phyloP scores from a whole-genome alignment of 2,797 vertebrate genomes.

The Rallus crepitans region DNA sequence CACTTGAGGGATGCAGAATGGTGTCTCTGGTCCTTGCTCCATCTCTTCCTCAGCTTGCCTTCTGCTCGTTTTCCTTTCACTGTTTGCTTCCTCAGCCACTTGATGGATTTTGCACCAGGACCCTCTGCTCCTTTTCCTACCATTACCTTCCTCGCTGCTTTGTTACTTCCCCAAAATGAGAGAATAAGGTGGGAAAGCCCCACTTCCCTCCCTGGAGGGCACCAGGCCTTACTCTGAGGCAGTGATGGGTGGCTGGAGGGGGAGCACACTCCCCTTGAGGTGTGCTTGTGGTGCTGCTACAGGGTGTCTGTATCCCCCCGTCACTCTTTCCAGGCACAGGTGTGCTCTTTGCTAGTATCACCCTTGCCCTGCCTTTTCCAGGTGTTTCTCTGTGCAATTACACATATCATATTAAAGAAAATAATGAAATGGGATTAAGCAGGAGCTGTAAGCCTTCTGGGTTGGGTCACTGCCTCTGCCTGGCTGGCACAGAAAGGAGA shows the following conservation, averaged over 20 bases:
- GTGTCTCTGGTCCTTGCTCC: neutral
- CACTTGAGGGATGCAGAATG: neutral
- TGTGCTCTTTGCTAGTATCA: neutral
- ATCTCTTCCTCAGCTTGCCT: neutral
- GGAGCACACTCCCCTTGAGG: neutral
- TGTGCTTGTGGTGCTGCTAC: neutral
- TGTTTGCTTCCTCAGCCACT: fast-evolving
- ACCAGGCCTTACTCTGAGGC: fast-evolving
- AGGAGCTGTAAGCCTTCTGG: neutral
- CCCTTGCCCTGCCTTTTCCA: neutral
- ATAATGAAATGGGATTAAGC: neutral
- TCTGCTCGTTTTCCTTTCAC: neutral
- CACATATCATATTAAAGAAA: neutral
- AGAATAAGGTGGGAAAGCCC: neutral
- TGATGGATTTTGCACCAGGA: neutral
- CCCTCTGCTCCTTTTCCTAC: neutral
- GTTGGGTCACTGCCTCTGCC: neutral
- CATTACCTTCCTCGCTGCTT: neutral
- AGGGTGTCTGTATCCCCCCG: neutral
- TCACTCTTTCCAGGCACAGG: neutral
- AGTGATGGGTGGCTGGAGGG: neutral
- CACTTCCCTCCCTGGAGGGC: neutral
- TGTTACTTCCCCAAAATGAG: neutral
- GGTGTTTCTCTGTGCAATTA: neutral
- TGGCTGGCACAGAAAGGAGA: neutral